These are phyloP conservation scores for Drosophila sechellia DNA, from an alignment of 1,140 invertebrate genomes.

Conservation along the genomic window DNA sequence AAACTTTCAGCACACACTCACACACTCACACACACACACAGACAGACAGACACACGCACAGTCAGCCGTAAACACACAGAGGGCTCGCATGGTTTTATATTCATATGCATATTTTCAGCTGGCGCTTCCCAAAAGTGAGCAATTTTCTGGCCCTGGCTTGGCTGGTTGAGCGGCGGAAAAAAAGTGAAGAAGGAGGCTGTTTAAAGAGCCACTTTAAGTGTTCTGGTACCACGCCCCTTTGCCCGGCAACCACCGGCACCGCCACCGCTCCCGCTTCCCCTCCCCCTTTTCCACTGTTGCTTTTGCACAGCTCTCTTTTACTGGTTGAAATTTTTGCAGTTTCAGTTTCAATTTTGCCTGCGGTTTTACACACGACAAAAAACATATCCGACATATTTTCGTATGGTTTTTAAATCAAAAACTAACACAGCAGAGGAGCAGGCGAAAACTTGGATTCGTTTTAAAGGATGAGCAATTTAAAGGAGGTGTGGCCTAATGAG, in stretches of 20 bases:
- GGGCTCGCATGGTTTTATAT: slow-evolving; percentile 76
- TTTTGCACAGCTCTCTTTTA: slow-evolving; percentile 22
- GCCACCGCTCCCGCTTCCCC: neutral
- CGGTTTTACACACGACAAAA: slow-evolving; percentile 11
- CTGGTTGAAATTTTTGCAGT: slow-evolving; percentile 23
- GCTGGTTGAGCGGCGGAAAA: neutral
- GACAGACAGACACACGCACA: slow-evolving; percentile 26
- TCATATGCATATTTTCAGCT: slow-evolving; percentile 72
- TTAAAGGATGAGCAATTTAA: too few relatives aligned
- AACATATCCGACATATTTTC: neutral
- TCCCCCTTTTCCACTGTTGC: slow-evolving; percentile 16
- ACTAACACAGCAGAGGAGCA: too few relatives aligned
- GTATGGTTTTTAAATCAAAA: neutral
- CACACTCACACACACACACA: slow-evolving; percentile 34
- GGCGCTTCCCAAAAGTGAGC: slow-evolving; percentile 26
- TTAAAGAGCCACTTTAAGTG: slow-evolving; percentile 62
- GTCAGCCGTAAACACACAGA: slow-evolving; percentile 30
- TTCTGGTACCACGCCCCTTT: slow-evolving; percentile 11
- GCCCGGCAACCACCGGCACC: neutral
- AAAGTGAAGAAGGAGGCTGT: slow-evolving; percentile 21
- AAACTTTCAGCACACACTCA: slow-evolving; percentile 53
- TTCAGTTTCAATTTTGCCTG: slow-evolving; percentile 39
- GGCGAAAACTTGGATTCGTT: too few relatives aligned
- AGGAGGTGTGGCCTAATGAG: too few relatives aligned
- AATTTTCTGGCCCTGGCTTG: slow-evolving; percentile 22